These are phyloP conservation scores for Marasmarcha lunaedactyla DNA, from an alignment of 2,888 invertebrate genomes.

Conservation along the genomic window DNA sequence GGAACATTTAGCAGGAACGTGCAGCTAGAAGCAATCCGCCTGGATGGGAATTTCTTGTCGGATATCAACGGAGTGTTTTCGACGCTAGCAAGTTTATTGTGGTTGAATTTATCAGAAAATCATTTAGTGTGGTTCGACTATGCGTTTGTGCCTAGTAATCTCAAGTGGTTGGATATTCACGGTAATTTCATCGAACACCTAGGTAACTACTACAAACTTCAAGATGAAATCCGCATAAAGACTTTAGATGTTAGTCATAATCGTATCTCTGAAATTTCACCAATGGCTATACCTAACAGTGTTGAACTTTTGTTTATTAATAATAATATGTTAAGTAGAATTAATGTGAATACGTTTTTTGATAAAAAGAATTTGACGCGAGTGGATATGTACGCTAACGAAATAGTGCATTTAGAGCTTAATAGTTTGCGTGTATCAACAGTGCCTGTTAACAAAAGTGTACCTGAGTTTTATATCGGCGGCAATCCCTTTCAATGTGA, in stretches of 20 bases:
- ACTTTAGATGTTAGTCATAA: constrained; percentile 92
- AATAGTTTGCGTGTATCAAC: constrained; percentile 84
- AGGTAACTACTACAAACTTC: constrained; percentile 89
- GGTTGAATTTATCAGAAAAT: constrained; percentile 92
- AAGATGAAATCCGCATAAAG: constrained; percentile 83
- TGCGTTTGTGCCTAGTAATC: constrained; percentile 88
- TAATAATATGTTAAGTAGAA: constrained; percentile 85
- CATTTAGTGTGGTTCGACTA: constrained; percentile 94
- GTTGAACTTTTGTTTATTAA: constrained; percentile 90
- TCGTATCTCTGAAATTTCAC: constrained; percentile 83
- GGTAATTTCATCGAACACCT: constrained; percentile 89
- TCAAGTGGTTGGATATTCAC: constrained; percentile 92
- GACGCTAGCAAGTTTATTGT: constrained; percentile 83
- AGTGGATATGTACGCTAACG: constrained; percentile 92
- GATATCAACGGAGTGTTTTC: constrained; percentile 93
- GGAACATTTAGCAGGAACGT: constrained; percentile 86
- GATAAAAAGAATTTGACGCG: constrained; percentile 87
- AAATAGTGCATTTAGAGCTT: constrained; percentile 84
- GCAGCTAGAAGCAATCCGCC: constrained; percentile 86
- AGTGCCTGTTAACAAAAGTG: constrained; percentile 76
- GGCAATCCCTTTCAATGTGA: constrained; percentile 96
- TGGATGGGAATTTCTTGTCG: constrained; percentile 89
- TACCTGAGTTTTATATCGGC: constrained; percentile 91
- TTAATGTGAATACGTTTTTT: constrained; percentile 87
- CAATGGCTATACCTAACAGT: constrained; percentile 89